A percentile compares a stretch with the other conserved stretches of the same genome.
These are phyloP conservation scores for Columba livia DNA, from an alignment of 2,113 vertebrate genomes.

Conservation along the genomic window DNA sequence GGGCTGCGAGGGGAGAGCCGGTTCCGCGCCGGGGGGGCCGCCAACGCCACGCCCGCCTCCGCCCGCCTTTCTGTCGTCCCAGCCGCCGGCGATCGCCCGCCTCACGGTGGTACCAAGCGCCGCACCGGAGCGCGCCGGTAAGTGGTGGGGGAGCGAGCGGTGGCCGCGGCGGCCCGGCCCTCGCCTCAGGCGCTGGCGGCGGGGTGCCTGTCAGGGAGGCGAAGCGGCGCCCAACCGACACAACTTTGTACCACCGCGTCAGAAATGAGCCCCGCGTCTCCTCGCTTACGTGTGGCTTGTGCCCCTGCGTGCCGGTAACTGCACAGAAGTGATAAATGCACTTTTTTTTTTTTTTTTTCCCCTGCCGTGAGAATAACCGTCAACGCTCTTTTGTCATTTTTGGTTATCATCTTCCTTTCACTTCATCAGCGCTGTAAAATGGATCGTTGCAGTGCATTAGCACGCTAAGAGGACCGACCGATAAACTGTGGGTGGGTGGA, in stretches of 20 bases:
- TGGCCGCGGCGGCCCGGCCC: neutral
- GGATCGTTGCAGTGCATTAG: neutral
- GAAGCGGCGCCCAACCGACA: neutral
- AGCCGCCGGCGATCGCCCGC: neutral
- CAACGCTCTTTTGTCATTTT: neutral
- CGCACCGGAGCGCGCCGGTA: neutral
- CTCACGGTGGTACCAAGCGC: neutral
- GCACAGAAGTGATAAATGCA: neutral
- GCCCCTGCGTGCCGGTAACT: neutral
- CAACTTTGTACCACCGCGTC: neutral
- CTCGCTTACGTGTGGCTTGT: neutral
- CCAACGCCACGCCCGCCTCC: neutral
- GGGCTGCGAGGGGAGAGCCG: neutral
- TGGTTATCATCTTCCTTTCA: neutral
- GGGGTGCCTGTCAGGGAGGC: neutral
- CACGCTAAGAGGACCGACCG: neutral
- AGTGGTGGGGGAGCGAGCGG: neutral
- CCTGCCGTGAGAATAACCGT: neutral
- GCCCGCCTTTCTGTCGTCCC: neutral
- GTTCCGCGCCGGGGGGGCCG: neutral
- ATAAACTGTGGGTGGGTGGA: neutral
- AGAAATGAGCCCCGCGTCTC: neutral
- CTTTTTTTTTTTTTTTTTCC: no score
- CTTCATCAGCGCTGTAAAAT: conserved; percentile 17
- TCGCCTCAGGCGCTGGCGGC: neutral